Base-by-base conservation (phyloP, 1,140 invertebrate species). In the Scaptomyza pallida region DNA sequence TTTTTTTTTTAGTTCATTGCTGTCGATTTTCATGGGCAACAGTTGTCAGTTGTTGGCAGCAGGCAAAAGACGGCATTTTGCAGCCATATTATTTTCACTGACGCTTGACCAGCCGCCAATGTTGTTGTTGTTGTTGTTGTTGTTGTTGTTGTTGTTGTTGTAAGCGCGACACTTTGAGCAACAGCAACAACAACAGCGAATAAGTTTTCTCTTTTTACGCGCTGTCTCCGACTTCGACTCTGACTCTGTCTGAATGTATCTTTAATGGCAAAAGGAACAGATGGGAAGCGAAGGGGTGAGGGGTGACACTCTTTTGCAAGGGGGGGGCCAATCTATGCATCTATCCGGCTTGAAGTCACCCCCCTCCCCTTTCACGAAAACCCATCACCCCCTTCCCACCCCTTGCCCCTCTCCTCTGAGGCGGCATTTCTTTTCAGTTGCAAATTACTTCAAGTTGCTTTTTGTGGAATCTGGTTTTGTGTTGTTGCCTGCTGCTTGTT, bases 401-500 rank as follows among this genome's bases (percentile, higher is more conserved):
- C n/a, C n/a, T n/a, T n/a, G n/a, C n/a, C n/a, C n/a, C n/a, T n/a
- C n/a, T n/a, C n/a, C n/a, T n/a, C n/a, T n/a, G n/a, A n/a, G 63
- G 72, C 61, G 69, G 69, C 65, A 80, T 85, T 85, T 80, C 76
- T 86, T 86, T 85, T 74, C 69, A 77, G 73, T 86, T 83, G 80
- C 80, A 83, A 83, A 83, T 83, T 83, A 83, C 79, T 83, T 78
- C 72, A 72, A 76, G 80, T 78, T 79, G 80, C 43, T 56, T 72
- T n/a, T n/a, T n/a, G n/a, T 61, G 65, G 59, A 81, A 81, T 81
- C 78, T 70, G 78, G 78, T 81, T 81, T 79, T 50, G 47, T 50
- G 47, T 78, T 41, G 35, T 69, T 52, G 51, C 63, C 47, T 65
- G 50, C 37, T 23, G 43, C n/a, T 48, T 63, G 35, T 26, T 63